A percentile compares a stretch with the other conserved stretches of the same genome.
Evolutionary conservation across 2,113 vertebrate genomes (phyloP).

Genomic region (Strix aluco): DNA sequence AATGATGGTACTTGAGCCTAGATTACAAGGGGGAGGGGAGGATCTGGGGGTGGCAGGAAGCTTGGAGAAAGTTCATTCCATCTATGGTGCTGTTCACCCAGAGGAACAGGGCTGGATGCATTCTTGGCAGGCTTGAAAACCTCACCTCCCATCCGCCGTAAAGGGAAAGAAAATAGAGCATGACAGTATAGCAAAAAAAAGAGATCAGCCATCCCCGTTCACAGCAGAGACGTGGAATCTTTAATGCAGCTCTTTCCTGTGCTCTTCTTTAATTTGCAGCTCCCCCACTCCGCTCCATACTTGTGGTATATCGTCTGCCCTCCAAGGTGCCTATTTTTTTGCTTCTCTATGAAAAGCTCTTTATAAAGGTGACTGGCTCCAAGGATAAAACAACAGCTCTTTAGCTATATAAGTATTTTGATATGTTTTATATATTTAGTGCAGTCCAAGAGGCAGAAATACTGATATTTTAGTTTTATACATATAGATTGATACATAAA

Average conservation of each 20-base stretch:
- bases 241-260: neutral
- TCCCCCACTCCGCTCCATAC: neutral
- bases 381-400: neutral
- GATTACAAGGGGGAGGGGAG: neutral
- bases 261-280: neutral
- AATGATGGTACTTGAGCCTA: constrained; percentile 33
- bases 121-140: constrained; percentile 43
- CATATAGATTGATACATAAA: neutral
- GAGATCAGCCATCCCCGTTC: neutral
- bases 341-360: neutral
- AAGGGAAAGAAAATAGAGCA: constrained; percentile 35
- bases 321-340: neutral
- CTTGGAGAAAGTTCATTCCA: neutral
- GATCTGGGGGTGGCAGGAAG: neutral
- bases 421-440: neutral
- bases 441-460: neutral
- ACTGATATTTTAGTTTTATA: neutral
- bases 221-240: neutral
- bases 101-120: constrained; percentile 28
- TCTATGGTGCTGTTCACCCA: neutral
- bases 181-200: neutral
- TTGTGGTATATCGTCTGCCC: neutral
- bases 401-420: neutral
- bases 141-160: constrained; percentile 27
- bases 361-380: neutral